Evolutionary conservation across 2,797 vertebrate species (phyloP), one percentile per base, ranked within the genome.

Genomic region (Alectoris magna): DNA sequence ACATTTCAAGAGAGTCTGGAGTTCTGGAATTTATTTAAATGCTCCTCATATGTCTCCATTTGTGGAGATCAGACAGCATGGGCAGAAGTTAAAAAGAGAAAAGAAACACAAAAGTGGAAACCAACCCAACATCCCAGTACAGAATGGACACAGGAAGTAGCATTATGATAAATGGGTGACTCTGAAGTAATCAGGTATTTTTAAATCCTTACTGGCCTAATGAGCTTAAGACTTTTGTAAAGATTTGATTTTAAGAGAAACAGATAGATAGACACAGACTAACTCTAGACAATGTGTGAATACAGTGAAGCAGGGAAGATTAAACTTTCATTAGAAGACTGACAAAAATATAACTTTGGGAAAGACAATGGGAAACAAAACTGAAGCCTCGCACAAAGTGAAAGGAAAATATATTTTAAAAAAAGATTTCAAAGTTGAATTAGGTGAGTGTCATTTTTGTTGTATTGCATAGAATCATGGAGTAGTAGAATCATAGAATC

Each of bases 11-110:
- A 89, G 27, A 46, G 53, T 59, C 69, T 77, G 74, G 79, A 71
- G 43, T 39, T 89, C 81, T 89, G 78, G 48, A 79, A 91, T 48
- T 29, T 86, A 67, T 89, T 84, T 59, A 48, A 82, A 62, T 43
- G 27, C 29, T 86, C 43, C 70, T 89, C 26, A 15, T 36, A 26
- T 5, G 24, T 79, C 51, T 88, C 71, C 75, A 91, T 94, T 94
- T 94, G 84, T 87, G 74, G 86, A 69, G 15, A 56, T 46, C 55
- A 70, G 51, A 41, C 71, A 86, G 41, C 34, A 73, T 18, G 66
- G 34, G 19, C 53, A 84, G 27, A 71, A 82, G 22, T 56, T 31
- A 17, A 85, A 75, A 27, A 55, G 36, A 43, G 53, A 19, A 75
- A 49, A 59, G 34, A 38, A 31, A 22, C 19, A 26, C 62, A 13